Evolutionary conservation across 2,113 vertebrate species (phyloP), one percentile per base, ranked within the genome.

Genomic region (Pipa parva): DNA sequence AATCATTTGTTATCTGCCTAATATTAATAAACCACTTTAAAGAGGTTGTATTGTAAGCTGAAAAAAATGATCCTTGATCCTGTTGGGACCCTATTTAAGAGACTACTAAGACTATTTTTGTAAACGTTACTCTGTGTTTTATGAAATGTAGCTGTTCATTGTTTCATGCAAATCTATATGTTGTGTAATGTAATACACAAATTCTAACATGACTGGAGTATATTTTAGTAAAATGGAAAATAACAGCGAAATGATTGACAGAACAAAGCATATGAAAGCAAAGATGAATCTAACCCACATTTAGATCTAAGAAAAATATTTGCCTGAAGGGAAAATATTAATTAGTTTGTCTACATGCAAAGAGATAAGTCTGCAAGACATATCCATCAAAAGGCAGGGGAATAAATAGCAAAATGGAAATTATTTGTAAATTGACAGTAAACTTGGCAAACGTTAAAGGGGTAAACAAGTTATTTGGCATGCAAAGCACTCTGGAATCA

Each of bases 261-360:
- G 90, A 87, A 90, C 84, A 91, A 91, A 95, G 90, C 93, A 90
- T 91, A 91, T 89, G 89, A 91, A 93, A 91, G 88, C 67, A 75
- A 85, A 90, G 80, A 86, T 83, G 83, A 89, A 92, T 90, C 88
- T 93, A 93, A 92, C 89, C 85, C 89, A 91, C 88, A 89, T 92
- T 96, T 91, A 95, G 88, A 93, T 93, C 90, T 90, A 92, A 95
- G 89, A 89, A 94, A 97, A 92, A 95, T 93, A 93, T 94, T 94
- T 95, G 88, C 92, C 91, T 92, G 87, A 91, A 93, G 91, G 88
- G 84, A 91, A 91, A 92, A 92, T 92, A 94, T 94, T 93, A 95
- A 95, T 95, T 93, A 95, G 89, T 94, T 95, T 94, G 88, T 93
- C 92, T 92, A 91, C 85, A 87, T 89, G 84, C 84, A 82, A 85